These are phyloP conservation scores for Syrphus vitripennis DNA, from an alignment of 2,888 invertebrate species.

Conservation along the genomic window DNA sequence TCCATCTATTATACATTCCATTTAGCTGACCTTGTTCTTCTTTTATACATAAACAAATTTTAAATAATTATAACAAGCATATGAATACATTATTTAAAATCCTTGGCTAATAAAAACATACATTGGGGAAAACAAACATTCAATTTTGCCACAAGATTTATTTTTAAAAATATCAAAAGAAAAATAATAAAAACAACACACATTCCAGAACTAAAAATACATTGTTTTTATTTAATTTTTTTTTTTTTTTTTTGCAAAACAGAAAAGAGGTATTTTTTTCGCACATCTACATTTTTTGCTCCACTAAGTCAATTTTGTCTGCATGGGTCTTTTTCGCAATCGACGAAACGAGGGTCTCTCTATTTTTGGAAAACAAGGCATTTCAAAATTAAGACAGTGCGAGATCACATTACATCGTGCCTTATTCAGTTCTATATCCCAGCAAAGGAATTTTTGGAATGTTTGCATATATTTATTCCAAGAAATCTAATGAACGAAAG, in stretches of 20 bases:
- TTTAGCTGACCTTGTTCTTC: not conserved
- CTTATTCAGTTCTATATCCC: slow-evolving; percentile 83
- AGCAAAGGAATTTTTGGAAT: slow-evolving; percentile 43
- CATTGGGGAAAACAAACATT: not conserved
- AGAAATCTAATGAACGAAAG: slow-evolving; percentile 3
- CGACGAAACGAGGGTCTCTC: not conserved
- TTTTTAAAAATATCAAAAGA: not conserved
- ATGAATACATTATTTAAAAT: not conserved
- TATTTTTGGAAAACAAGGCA: slow-evolving; percentile 67
- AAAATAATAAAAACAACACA: not conserved
- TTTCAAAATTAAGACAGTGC: slow-evolving; percentile 72
- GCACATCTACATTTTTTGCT: not conserved
- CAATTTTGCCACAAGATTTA: not conserved
- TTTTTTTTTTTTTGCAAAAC: not conserved
- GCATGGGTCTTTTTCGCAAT: slow-evolving; percentile 50
- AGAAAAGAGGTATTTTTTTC: not conserved
- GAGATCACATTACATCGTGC: slow-evolving; percentile 85
- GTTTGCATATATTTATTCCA: slow-evolving; percentile 60
- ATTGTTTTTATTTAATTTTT: no score
- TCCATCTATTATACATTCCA: no score
- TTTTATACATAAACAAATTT: not conserved
- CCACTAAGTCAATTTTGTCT: slow-evolving; percentile 31
- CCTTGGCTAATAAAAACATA: not conserved
- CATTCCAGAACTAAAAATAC: slow-evolving; percentile 17
- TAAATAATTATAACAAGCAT: not conserved